Base-by-base conservation (phyloP, 2,888 invertebrate species). In the Drosophila niveifrons region DNA sequence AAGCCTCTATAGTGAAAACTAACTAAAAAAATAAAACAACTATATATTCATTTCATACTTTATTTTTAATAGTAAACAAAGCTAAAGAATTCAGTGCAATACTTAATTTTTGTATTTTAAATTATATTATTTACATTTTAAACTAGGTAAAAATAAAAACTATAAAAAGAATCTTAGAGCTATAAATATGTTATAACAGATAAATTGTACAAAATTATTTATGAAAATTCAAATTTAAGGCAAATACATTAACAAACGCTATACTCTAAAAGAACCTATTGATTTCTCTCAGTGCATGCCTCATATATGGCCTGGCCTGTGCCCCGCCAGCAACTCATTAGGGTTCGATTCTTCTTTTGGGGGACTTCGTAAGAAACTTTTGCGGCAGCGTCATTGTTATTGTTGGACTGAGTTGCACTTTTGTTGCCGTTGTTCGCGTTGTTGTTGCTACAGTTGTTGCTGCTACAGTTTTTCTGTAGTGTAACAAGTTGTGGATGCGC, bases 321-420 rank as follows among this genome's bases (percentile, higher is more conserved):
- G 66, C 62, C 73, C 48, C 13, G 46, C 48, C 66, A 79, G 66
- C 84, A 88, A 88, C 90, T 90, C 90, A 90, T 90, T 90, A 90
- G 90, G 90, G 85, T 80, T 83, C 88, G 82, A 90, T 89, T 89
- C 89, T 88, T 89, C 79, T 82, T 69, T 66, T 76, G 78, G 75
- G 66, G 70, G 71, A 63, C 82, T 89, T 79, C 85, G 69, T 65
- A 78, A 87, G 88, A 83, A 81, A 77, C 65, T 87, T 83, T 89
- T 88, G 86, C 81, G 80, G 84, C 86, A 66, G 29, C 67, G 89
- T 85, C 89, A 89, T 85, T 85, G 85, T 85, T 89, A 88, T 89
- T 88, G 83, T 87, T 87, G 80, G 67, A 65, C 78, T 61, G 57
- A 64, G 72, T 67, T 75, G 83, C 70, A 72, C 72, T 67, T 71